A percentile compares a stretch with the other conserved stretches of the same genome.
These are phyloP conservation scores for Potamilus streckersoni DNA, from an alignment of 1,140 invertebrate genomes.

Conservation along the genomic window DNA sequence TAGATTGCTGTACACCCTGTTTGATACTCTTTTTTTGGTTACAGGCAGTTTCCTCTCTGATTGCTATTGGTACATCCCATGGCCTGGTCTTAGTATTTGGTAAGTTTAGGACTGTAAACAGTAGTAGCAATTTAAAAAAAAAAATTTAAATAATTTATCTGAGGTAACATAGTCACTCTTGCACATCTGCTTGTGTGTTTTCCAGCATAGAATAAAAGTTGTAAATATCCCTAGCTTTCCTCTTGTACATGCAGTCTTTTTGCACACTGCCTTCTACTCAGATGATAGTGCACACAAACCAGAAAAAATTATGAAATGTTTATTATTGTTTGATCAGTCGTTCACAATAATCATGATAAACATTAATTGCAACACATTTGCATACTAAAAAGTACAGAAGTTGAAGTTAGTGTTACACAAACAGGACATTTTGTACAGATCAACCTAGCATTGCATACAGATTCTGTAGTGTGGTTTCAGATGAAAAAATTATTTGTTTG, in stretches of 20 bases:
- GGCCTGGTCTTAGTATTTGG: constrained; percentile 92
- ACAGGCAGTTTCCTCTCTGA: constrained; percentile 79
- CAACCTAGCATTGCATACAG: too few species aligned
- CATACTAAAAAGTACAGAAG: background rate
- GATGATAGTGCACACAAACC: too few species aligned
- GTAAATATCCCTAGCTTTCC: too few species aligned
- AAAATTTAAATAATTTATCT: background rate
- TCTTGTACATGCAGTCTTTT: background rate
- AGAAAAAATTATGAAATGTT: too few species aligned
- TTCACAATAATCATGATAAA: too few species aligned
- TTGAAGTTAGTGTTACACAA: background rate
- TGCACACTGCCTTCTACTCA: too few species aligned
- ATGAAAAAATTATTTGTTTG: too few species aligned
- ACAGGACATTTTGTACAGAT: too few species aligned
- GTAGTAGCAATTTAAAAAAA: background rate
- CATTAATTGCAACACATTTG: background rate
- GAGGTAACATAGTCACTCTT: background rate
- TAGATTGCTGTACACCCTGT: background rate
- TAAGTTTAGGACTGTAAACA: constrained; percentile 64
- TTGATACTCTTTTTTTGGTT: constrained; percentile 23
- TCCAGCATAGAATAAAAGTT: background rate
- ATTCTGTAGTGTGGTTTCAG: too few species aligned
- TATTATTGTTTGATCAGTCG: background rate
- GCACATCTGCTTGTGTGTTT: background rate
- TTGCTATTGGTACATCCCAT: constrained; percentile 93